Percentiles rank a stretch among this genome's conserved stretches.
Conservation (phyloP, 1,140 invertebrate genomes). For the Drosophila pseudoobscura region DNA sequence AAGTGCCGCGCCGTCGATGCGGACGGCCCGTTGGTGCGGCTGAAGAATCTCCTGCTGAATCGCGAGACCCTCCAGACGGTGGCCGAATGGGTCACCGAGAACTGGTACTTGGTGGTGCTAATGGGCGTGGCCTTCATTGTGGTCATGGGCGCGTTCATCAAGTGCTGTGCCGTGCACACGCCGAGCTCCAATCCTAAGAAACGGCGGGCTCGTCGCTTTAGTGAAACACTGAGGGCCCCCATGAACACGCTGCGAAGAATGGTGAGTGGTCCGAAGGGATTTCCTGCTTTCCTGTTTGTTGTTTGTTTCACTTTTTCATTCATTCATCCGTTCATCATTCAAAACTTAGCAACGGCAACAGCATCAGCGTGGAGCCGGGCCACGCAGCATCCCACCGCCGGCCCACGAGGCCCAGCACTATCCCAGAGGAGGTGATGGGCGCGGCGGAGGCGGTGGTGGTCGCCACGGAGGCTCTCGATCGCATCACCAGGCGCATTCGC, state of each 20-base stretch:
- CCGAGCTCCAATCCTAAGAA: constrained; percentile 98
- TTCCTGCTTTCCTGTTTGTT: not conserved
- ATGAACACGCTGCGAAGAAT: constrained; percentile 94
- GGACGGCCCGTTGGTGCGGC: constrained; percentile 96
- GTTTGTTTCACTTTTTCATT: not conserved
- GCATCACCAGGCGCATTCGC: constrained; percentile 69
- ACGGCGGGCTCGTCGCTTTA: constrained; percentile 92
- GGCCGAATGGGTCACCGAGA: constrained; percentile 95
- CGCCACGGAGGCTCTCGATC: constrained; percentile 51
- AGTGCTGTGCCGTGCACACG: constrained; percentile 99
- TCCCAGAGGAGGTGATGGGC: constrained; percentile 43
- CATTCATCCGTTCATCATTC: constrained; percentile 2
- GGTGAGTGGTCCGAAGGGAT: constrained; percentile 33
- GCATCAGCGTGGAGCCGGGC: constrained; percentile 83
- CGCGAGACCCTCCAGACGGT: constrained; percentile 93
- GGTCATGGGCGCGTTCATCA: constrained; percentile 99
- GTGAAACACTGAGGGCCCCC: constrained; percentile 93
- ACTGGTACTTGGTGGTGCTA: constrained; percentile 98
- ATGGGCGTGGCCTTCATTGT: constrained; percentile 96
- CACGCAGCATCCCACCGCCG: constrained; percentile 85
- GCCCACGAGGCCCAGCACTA: constrained; percentile 74
- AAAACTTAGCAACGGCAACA: constrained; percentile 84
- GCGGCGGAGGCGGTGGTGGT: constrained; percentile 32
- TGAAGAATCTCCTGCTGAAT: constrained; percentile 98
- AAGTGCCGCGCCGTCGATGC: constrained; percentile 99